A percentile compares a stretch with the other conserved stretches of the same genome.
phyloP scores from a whole-genome alignment of 1,140 invertebrate species.

The Cydia splendana region DNA sequence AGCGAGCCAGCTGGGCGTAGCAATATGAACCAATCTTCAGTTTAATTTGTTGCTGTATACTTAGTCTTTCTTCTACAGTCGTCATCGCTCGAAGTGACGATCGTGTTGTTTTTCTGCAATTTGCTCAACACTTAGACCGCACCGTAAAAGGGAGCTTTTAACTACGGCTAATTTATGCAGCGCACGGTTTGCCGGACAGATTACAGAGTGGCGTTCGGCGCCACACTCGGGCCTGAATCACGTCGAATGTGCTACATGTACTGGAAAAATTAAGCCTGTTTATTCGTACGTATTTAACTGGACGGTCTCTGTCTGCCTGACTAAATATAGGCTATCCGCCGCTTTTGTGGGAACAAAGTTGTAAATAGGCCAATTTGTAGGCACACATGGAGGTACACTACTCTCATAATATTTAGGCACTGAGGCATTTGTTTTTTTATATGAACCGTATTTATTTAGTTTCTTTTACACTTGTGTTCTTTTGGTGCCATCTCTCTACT shows the following conservation, averaged over 20 bases:
- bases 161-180: slow-evolving; percentile 54
- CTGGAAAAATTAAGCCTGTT: slow-evolving; percentile 29
- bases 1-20: too few species aligned
- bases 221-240: slow-evolving; percentile 22
- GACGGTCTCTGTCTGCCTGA: neutral
- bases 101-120: neutral
- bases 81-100: too few species aligned
- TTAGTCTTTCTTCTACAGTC: too few species aligned
- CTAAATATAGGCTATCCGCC: neutral
- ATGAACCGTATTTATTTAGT: neutral
- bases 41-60: too few species aligned
- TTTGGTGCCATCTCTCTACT: too few species aligned
- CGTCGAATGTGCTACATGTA: slow-evolving; percentile 14
- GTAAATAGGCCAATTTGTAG: neutral
- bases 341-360: neutral
- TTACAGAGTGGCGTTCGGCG: slow-evolving; percentile 53
- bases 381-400: neutral
- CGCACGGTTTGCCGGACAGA: slow-evolving; percentile 54
- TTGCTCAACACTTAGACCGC: slow-evolving; percentile 1
- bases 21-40: too few species aligned
- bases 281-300: slow-evolving; percentile 13
- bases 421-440: neutral
- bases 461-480: too few species aligned
- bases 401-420: neutral
- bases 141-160: slow-evolving; percentile 56